phyloP scores from a whole-genome alignment of 2,113 vertebrate genomes.

The Heterotilapia buettikoferi region DNA sequence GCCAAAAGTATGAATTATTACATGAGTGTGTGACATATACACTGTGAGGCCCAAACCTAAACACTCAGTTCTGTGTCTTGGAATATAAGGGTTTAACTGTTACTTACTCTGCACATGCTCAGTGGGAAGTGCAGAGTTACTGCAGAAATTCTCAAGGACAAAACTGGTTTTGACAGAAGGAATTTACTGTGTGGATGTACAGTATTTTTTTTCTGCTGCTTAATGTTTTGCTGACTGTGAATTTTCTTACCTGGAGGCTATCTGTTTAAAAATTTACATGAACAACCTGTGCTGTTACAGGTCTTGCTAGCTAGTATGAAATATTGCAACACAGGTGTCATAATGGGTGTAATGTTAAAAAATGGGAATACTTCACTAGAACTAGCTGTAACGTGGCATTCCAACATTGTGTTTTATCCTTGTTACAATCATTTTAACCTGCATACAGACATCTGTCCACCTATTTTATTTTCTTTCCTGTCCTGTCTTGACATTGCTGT shows the following conservation, averaged over 20 bases:
- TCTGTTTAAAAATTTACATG: not conserved
- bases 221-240: not conserved
- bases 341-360: not conserved
- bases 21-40: not conserved
- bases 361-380: not conserved
- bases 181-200: not conserved
- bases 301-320: not conserved
- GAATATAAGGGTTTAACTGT: not conserved
- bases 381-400: not conserved
- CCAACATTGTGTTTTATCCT: not conserved
- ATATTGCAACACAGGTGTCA: not conserved
- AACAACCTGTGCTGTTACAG: not conserved
- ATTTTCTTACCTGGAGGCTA: not conserved
- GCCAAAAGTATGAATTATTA: not conserved
- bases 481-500: fast-evolving
- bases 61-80: fast-evolving
- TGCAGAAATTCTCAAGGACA: not conserved
- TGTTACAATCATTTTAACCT: not conserved
- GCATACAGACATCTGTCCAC: not conserved
- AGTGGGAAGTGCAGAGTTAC: not conserved
- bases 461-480: not conserved
- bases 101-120: not conserved
- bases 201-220: not conserved
- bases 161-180: not conserved
- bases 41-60: not conserved